phyloP scores from a whole-genome alignment of 2,113 vertebrate genomes.

The Strix uralensis region DNA sequence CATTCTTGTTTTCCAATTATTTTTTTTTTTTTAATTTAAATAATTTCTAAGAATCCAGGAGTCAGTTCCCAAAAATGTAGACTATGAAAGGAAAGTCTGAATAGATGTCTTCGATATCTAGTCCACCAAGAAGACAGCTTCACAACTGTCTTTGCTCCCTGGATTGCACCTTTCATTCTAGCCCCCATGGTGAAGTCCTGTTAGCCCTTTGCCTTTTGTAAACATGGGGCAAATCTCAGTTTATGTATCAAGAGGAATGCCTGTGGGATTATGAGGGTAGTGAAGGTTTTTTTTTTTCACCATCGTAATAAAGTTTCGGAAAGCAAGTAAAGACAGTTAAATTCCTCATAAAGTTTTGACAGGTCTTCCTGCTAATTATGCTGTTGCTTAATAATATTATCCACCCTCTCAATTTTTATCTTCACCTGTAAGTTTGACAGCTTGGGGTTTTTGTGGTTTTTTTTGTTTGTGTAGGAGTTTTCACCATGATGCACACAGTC shows the following conservation, averaged over 20 bases:
- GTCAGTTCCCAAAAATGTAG: background rate
- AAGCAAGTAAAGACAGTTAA: background rate
- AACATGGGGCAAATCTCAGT: background rate
- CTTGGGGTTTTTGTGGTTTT: no score
- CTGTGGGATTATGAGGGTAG: background rate
- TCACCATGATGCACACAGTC: background rate
- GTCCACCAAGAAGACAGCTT: background rate
- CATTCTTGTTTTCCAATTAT: background rate
- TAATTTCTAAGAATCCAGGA: background rate
- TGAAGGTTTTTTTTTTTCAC: no score
- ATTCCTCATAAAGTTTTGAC: background rate
- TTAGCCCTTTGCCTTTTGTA: no score
- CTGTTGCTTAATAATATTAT: background rate
- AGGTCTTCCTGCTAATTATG: background rate
- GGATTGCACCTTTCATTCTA: background rate
- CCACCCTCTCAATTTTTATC: background rate
- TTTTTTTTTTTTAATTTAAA: background rate
- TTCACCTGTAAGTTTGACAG: background rate
- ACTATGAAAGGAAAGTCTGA: background rate
- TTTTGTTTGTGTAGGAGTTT: background rate
- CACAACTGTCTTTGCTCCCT: background rate
- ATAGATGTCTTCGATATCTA: background rate
- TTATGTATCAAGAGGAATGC: background rate
- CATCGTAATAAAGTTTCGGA: background rate
- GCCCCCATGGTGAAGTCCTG: background rate